phyloP scores from a whole-genome alignment of 2,888 invertebrate species.

The Platynereis dumerilii region DNA sequence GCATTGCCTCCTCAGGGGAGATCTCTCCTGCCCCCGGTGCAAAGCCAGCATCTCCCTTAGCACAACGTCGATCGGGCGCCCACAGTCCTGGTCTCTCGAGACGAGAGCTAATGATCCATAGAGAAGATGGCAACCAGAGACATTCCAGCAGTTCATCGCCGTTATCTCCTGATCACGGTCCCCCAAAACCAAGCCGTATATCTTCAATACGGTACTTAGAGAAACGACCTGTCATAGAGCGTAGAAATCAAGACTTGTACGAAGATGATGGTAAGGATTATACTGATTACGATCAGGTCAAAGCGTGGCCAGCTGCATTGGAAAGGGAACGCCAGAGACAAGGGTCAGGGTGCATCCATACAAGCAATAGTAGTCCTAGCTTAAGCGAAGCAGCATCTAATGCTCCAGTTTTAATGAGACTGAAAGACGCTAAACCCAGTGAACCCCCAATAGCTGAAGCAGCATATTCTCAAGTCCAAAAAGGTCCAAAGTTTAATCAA shows the following conservation, averaged over 20 bases:
- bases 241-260: slow-evolving; percentile 49
- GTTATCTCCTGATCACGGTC: slow-evolving; percentile 42
- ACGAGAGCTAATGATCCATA: no score
- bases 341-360: no score
- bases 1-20: slow-evolving; percentile 47
- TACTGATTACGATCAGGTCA: slow-evolving; percentile 56
- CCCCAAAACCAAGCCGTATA: slow-evolving; percentile 65
- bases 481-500: no score
- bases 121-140: not conserved
- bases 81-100: not conserved
- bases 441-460: no score
- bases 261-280: slow-evolving; percentile 57
- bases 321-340: not conserved
- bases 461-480: no score
- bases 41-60: not conserved
- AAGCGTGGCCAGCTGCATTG: slow-evolving; percentile 43
- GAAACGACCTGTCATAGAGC: slow-evolving; percentile 47
- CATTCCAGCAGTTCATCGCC: not conserved
- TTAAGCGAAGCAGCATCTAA: no score
- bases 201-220: slow-evolving; percentile 56
- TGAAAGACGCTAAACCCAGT: no score
- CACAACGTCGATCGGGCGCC: not conserved
- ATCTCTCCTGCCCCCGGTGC: not conserved
- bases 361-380: no score
- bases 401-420: no score